These are phyloP conservation scores for Bagarius yarrelli DNA, from an alignment of 2,113 vertebrate species.

Conservation along the genomic window DNA sequence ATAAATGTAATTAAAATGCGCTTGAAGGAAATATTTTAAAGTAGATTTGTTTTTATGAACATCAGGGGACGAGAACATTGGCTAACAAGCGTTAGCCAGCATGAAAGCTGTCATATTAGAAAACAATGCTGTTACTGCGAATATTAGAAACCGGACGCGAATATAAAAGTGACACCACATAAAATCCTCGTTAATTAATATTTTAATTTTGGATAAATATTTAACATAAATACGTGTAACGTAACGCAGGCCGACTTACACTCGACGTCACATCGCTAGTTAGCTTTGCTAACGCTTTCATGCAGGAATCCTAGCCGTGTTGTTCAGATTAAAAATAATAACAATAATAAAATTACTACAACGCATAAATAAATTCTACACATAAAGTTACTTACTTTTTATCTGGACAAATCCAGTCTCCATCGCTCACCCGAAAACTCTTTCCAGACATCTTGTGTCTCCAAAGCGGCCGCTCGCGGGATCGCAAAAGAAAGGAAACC, in stretches of 20 bases:
- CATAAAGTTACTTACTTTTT: constrained; percentile 84
- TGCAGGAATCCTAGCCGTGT: background rate
- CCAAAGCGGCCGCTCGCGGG: constrained; percentile 31
- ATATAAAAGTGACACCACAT: background rate
- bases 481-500: background rate
- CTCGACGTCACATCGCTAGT: background rate
- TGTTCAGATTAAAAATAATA: background rate
- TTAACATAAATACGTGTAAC: background rate
- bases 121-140: no score
- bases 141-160: background rate
- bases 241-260: background rate
- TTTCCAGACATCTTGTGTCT: constrained; percentile 84
- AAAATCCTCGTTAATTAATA: no score
- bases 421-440: constrained; percentile 97
- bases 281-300: background rate
- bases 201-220: background rate
- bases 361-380: background rate
- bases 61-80: background rate
- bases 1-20: background rate
- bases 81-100: background rate
- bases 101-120: background rate
- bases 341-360: background rate
- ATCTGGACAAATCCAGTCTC: constrained; percentile 97
- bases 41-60: background rate
- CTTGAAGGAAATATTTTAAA: background rate